phyloP scores from a whole-genome alignment of 2,888 invertebrate species.

The Drosophila incognita region DNA sequence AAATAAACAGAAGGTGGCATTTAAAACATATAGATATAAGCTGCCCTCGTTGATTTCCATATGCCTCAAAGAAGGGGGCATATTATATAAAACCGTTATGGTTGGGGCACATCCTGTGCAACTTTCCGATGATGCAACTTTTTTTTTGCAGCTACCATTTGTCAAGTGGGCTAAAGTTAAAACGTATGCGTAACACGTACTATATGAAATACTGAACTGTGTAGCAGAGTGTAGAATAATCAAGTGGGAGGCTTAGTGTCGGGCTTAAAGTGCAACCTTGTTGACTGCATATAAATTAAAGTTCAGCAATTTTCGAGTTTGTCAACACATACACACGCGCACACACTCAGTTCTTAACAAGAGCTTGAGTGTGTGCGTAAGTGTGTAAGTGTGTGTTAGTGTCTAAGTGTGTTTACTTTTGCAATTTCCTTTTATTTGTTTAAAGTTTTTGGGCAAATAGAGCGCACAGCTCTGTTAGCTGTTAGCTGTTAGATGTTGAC shows the following conservation, averaged over 20 bases:
- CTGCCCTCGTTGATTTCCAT: conserved; percentile 12
- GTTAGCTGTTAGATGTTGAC: conserved; percentile 67
- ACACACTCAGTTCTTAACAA: conserved; percentile 34
- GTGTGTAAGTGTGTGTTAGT: conserved; percentile 41
- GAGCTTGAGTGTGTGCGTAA: conserved; percentile 27
- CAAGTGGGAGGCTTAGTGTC: conserved; percentile 41
- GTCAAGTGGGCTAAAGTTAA: conserved; percentile 65
- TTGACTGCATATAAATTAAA: conserved; percentile 73
- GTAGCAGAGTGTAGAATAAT: conserved; percentile 56
- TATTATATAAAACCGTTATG: conserved; percentile 5
- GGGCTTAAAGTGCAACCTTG: conserved; percentile 56
- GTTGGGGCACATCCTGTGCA: conserved; percentile 31
- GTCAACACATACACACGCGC: conserved; percentile 23
- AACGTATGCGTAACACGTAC: conserved; percentile 75
- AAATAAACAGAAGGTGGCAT: conserved; percentile 26
- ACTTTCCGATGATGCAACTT: conserved; percentile 37
- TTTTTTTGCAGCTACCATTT: conserved; percentile 48
- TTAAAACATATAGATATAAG: conserved; percentile 7
- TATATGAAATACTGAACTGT: conserved; percentile 70
- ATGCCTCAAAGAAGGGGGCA: background rate
- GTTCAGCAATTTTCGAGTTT: conserved; percentile 66
- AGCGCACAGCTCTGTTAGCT: conserved; percentile 27
- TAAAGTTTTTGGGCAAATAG: conserved; percentile 75
- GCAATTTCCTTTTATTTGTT: conserved; percentile 77
- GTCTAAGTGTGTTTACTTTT: conserved; percentile 76